A percentile compares a stretch with the other conserved stretches of the same genome.
phyloP scores from a whole-genome alignment of 2,888 invertebrate genomes.

The Muschampia plurimacula region DNA sequence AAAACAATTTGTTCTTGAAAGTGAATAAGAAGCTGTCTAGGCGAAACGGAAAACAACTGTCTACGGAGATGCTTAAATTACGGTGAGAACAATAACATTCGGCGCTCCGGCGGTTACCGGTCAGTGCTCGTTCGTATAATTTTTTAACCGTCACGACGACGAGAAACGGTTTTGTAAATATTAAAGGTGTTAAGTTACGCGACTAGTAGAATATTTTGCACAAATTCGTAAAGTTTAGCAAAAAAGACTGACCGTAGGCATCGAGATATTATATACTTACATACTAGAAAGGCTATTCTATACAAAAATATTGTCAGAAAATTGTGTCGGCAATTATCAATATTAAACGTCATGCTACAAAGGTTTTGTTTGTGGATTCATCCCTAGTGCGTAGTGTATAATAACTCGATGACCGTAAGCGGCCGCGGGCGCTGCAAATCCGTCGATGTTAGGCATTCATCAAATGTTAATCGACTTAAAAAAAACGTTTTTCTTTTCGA shows the following conservation, averaged over 20 bases:
- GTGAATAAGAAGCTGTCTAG: conserved; percentile 29
- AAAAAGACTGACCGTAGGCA: conserved; percentile 84
- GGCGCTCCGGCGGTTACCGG: conserved; percentile 81
- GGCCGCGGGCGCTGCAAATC: conserved; percentile 75
- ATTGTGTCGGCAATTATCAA: not conserved
- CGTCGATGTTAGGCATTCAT: conserved; percentile 70
- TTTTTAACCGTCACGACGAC: conserved; percentile 63
- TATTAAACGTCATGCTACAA: not conserved
- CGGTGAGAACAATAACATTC: conserved; percentile 51
- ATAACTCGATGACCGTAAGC: conserved; percentile 72
- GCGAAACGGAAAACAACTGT: conserved; percentile 29
- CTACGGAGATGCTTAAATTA: conserved; percentile 25
- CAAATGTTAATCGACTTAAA: conserved; percentile 48
- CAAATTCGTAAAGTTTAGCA: conserved; percentile 83
- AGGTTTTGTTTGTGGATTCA: not conserved
- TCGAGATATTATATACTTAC: not conserved
- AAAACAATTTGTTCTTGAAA: conserved; percentile 32
- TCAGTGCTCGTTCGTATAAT: conserved; percentile 79
- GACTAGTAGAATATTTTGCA: conserved; percentile 83
- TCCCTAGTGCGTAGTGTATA: not conserved
- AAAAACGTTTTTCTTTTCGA: conserved; percentile 42
- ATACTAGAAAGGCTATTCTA: not conserved
- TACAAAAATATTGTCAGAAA: not conserved
- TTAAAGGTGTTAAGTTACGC: conserved; percentile 78
- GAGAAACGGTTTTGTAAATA: conserved; percentile 77